These are phyloP conservation scores for Helicolenus hilgendorfi DNA, from an alignment of 2,797 vertebrate genomes.

Conservation along the genomic window DNA sequence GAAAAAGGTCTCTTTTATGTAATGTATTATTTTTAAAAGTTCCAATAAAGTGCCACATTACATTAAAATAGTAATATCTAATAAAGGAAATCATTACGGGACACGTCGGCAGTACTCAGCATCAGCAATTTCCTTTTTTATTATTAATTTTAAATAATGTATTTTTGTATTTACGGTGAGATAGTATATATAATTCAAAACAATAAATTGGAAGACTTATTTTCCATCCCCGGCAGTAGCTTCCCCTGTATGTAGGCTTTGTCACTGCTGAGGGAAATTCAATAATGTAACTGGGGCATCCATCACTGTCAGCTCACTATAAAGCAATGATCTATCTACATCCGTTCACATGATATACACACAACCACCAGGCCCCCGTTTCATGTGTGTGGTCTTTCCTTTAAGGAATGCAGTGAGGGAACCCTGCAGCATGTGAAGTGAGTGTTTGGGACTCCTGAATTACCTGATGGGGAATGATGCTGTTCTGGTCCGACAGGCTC, in stretches of 20 bases:
- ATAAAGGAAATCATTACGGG: neutral
- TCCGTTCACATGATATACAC: conserved; percentile 32
- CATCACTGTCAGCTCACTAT: conserved; percentile 57
- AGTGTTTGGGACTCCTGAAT: conserved; percentile 5
- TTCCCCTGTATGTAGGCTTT: conserved; percentile 4
- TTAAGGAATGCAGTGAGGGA: neutral
- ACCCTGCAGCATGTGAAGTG: neutral
- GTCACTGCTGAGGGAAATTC: conserved; percentile 33
- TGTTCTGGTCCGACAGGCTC: conserved; percentile 64
- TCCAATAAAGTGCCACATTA: neutral
- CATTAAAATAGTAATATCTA: neutral
- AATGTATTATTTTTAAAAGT: neutral
- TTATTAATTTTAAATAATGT: neutral
- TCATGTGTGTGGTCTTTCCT: conserved; percentile 4
- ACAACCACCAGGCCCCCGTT: conserved; percentile 4
- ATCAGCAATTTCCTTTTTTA: too few species aligned
- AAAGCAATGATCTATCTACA: conserved; percentile 35
- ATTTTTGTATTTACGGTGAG: neutral
- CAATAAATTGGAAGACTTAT: neutral
- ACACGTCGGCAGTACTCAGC: neutral
- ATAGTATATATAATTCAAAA: neutral
- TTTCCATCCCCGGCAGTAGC: neutral
- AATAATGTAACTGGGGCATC: conserved; percentile 45
- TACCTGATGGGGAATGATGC: conserved; percentile 61
- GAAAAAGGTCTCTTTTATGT: neutral